phyloP scores from a whole-genome alignment of 2,113 vertebrate genomes.

The Pelmatolapia mariae region DNA sequence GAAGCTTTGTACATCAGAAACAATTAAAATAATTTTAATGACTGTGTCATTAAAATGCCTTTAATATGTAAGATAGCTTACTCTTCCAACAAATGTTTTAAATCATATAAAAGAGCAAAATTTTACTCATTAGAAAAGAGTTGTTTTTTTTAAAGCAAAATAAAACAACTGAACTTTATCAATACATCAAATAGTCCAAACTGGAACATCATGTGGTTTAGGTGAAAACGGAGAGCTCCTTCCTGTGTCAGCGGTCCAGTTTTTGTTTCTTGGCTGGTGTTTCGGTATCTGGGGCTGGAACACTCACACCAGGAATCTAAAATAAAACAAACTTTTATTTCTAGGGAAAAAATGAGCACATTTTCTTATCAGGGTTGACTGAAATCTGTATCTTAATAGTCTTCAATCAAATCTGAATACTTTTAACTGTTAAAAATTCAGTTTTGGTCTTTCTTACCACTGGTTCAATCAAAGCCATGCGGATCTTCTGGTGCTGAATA shows the following conservation, averaged over 20 bases:
- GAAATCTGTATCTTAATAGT: not conserved
- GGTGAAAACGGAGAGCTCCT: not conserved
- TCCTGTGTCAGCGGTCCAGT: slow-evolving; percentile 65
- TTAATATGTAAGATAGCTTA: not conserved
- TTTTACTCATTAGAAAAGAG: not conserved
- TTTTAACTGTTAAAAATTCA: not conserved
- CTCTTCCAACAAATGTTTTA: not conserved
- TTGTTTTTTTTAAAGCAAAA: not conserved
- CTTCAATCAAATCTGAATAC: not conserved
- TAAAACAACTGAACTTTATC: not conserved
- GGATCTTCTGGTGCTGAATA: slow-evolving; percentile 96
- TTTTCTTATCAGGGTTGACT: not conserved
- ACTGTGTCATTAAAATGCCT: not conserved
- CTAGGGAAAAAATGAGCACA: not conserved
- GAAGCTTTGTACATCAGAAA: not conserved
- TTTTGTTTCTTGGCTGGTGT: slow-evolving; percentile 84
- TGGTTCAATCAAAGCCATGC: slow-evolving; percentile 88
- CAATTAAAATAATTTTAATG: not conserved
- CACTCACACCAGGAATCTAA: slow-evolving; percentile 79
- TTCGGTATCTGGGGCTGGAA: slow-evolving; percentile 54
- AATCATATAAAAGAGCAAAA: not conserved
- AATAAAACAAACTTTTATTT: not conserved
- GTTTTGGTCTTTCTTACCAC: slow-evolving; percentile 74
- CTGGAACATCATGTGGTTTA: not conserved
- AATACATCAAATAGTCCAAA: not conserved